A percentile compares a stretch with the other conserved stretches of the same genome.
phyloP scores from a whole-genome alignment of 2,888 invertebrate species.

The Dasypogon diadema region DNA sequence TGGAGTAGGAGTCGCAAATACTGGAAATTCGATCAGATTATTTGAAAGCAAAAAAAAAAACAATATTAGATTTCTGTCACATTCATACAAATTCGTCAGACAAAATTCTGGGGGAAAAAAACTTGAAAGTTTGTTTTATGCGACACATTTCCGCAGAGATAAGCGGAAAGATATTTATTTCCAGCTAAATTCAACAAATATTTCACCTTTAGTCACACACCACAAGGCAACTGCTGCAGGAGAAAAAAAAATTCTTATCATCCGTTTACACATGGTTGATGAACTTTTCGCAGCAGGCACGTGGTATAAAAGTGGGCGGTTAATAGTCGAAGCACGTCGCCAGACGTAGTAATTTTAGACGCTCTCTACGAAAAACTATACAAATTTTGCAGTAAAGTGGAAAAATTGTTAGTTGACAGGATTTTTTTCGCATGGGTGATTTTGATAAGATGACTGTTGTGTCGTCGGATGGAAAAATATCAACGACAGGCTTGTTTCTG shows the following conservation, averaged over 20 bases:
- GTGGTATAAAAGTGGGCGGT: not conserved
- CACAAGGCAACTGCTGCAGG: not conserved
- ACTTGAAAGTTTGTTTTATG: not conserved
- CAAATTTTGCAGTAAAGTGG: too few relatives aligned
- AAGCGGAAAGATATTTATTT: not conserved
- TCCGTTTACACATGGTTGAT: constrained; percentile 22
- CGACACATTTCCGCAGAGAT: constrained; percentile 1
- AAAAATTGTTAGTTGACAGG: too few relatives aligned
- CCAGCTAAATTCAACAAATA: not conserved
- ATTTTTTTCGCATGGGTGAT: too few relatives aligned
- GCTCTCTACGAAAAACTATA: too few relatives aligned
- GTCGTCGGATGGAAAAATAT: not conserved
- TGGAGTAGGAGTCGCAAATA: too few relatives aligned
- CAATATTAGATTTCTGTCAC: not conserved
- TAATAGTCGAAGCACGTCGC: not conserved
- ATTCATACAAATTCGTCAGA: not conserved
- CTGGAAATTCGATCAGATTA: too few relatives aligned
- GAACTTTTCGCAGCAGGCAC: constrained; percentile 23
- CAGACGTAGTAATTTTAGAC: too few relatives aligned
- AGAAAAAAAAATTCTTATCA: constrained; percentile 2
- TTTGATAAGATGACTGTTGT: not conserved
- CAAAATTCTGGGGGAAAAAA: not conserved
- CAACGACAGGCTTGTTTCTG: not conserved
- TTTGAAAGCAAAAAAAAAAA: not conserved
- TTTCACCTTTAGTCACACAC: constrained; percentile 2